Conservation (phyloP, 2,888 invertebrate genomes). For the Gastrophysa polygoni region DNA sequence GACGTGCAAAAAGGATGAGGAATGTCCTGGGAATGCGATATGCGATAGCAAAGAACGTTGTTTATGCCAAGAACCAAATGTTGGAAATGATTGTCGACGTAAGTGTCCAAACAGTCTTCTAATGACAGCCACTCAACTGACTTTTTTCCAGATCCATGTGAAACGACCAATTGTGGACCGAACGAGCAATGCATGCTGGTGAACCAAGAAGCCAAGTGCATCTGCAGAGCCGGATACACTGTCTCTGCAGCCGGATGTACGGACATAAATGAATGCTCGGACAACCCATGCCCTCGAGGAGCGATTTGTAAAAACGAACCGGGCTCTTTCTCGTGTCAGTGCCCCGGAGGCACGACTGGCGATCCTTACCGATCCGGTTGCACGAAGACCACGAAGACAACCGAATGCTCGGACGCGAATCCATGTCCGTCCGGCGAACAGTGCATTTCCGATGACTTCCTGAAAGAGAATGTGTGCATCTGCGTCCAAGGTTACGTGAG, state of each 20-base stretch:
- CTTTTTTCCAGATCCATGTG: conserved; percentile 78
- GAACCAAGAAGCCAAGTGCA: conserved; percentile 82
- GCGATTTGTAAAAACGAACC: conserved; percentile 90
- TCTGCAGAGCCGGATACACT: conserved; percentile 82
- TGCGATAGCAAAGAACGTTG: conserved; percentile 81
- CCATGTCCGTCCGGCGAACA: conserved; percentile 87
- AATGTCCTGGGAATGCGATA: conserved; percentile 89
- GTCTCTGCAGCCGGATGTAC: conserved; percentile 75
- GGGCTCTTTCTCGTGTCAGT: conserved; percentile 86
- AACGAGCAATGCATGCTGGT: conserved; percentile 89
- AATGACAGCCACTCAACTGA: not conserved
- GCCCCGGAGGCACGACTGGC: conserved; percentile 80
- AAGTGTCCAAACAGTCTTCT: conserved; percentile 58
- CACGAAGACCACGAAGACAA: conserved; percentile 66
- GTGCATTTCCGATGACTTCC: conserved; percentile 77
- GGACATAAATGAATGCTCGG: conserved; percentile 88
- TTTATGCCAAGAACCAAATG: conserved; percentile 87
- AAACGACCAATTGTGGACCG: conserved; percentile 80
- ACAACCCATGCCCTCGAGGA: conserved; percentile 80
- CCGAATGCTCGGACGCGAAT: conserved; percentile 73
- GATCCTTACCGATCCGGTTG: conserved; percentile 84
- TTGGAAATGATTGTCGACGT: conserved; percentile 92
- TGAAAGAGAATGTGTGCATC: conserved; percentile 82
- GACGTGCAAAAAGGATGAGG: conserved; percentile 73
- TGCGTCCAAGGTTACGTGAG: conserved; percentile 88